Evolutionary conservation across 2,888 invertebrate species (phyloP).

Genomic region (Zaprionus lineosus): DNA sequence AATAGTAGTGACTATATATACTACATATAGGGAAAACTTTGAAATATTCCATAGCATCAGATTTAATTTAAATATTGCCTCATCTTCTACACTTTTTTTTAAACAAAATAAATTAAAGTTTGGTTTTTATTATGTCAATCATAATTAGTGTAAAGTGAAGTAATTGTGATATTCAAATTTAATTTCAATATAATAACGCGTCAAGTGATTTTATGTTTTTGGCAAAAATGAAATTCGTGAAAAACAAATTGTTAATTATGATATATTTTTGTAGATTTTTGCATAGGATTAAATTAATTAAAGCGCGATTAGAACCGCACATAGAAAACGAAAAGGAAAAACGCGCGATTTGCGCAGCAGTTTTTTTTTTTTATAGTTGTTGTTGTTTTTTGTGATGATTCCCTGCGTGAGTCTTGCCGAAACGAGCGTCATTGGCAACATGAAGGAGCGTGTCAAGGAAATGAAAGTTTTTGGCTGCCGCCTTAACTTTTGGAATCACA

Average conservation of each 20-base stretch:
- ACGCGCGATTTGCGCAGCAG: conserved; percentile 18
- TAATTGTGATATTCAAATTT: background rate
- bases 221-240: conserved; percentile 7
- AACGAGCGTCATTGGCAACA: conserved; percentile 84
- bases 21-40: too few species aligned
- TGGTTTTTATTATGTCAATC: too few species aligned
- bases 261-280: conserved; percentile 7
- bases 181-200: conserved; percentile 6
- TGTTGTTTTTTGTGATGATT: conserved; percentile 79
- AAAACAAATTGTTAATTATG: conserved; percentile 17
- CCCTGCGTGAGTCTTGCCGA: conserved; percentile 83
- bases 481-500: conserved; percentile 84
- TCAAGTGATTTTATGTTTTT: conserved; percentile 47
- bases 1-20: too few species aligned
- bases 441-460: conserved; percentile 84
- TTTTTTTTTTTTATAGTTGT: conserved; percentile 7
- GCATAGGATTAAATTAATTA: conserved; percentile 13
- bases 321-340: conserved; percentile 5
- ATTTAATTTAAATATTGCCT: too few species aligned
- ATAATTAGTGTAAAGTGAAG: conserved; percentile 42
- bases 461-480: conserved; percentile 84
- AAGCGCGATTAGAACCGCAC: conserved; percentile 20
- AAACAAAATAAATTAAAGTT: too few species aligned
- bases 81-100: too few species aligned
- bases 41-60: too few species aligned